Evolutionary conservation across 2,113 vertebrate species (phyloP).

Genomic region (Zosterops hypoxanthus): DNA sequence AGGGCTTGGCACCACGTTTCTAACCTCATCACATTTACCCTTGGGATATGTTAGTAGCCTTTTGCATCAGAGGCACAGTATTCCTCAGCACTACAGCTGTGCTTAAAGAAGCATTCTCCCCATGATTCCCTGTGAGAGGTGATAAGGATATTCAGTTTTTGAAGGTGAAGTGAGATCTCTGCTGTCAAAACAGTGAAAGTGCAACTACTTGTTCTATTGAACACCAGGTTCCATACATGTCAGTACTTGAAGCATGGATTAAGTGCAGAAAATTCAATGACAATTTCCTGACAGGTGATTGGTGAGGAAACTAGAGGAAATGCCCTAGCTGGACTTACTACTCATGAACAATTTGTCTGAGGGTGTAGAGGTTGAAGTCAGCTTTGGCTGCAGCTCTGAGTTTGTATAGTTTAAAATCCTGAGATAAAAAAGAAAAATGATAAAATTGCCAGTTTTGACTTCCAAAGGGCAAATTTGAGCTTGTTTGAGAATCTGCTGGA

Average conservation of each 20-base stretch:
- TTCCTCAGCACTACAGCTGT: neutral
- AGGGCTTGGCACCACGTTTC: neutral
- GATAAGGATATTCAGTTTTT: conserved; percentile 21
- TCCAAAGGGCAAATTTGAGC: neutral
- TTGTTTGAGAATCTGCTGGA: neutral
- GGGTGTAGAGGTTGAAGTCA: neutral
- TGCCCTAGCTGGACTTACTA: neutral
- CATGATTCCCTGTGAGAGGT: neutral
- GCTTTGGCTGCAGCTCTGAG: neutral
- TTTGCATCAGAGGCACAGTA: neutral
- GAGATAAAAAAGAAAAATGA: neutral
- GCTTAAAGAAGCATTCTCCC: neutral
- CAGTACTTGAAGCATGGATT: neutral
- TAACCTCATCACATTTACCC: neutral
- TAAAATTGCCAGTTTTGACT: neutral
- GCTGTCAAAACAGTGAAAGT: neutral
- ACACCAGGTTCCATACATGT: neutral
- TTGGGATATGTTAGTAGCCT: neutral
- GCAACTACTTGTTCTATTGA: neutral
- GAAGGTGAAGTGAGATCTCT: neutral
- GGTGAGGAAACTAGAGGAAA: neutral
- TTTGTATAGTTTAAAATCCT: neutral
- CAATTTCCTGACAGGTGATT: neutral
- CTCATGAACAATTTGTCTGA: neutral
- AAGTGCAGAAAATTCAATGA: neutral